These are phyloP conservation scores for Rhabdornis inornatus DNA, from an alignment of 2,113 vertebrate species.

Conservation along the genomic window DNA sequence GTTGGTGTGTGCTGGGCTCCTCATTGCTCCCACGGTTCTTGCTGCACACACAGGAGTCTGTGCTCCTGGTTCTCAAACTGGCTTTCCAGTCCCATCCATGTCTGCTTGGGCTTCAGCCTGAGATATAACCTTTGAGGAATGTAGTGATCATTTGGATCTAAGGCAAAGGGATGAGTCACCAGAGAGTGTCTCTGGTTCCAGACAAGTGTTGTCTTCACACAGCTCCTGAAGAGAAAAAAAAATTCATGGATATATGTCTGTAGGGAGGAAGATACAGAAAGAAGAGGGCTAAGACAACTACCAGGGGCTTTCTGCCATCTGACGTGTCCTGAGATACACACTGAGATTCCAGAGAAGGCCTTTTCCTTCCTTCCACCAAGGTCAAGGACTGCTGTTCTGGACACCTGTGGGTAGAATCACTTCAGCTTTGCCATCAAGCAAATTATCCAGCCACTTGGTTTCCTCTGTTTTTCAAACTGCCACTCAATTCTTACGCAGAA, in stretches of 20 bases:
- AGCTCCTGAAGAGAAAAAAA: neutral
- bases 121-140: neutral
- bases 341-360: neutral
- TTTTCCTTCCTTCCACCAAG: neutral
- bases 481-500: neutral
- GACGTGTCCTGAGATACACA: neutral
- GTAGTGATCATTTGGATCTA: neutral
- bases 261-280: neutral
- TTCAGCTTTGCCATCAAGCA: neutral
- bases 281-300: neutral
- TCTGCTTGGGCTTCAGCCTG: neutral
- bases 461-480: neutral
- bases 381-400: neutral
- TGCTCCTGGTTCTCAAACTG: accelerated
- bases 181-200: neutral
- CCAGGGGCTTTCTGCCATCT: neutral
- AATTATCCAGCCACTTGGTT: neutral
- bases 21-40: neutral
- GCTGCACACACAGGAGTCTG: neutral
- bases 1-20: neutral
- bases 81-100: neutral
- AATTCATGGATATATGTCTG: neutral
- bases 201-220: neutral
- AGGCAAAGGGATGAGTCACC: neutral
- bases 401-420: neutral